These are phyloP conservation scores for Cettia cetti DNA, from an alignment of 2,113 vertebrate genomes.

Conservation along the genomic window DNA sequence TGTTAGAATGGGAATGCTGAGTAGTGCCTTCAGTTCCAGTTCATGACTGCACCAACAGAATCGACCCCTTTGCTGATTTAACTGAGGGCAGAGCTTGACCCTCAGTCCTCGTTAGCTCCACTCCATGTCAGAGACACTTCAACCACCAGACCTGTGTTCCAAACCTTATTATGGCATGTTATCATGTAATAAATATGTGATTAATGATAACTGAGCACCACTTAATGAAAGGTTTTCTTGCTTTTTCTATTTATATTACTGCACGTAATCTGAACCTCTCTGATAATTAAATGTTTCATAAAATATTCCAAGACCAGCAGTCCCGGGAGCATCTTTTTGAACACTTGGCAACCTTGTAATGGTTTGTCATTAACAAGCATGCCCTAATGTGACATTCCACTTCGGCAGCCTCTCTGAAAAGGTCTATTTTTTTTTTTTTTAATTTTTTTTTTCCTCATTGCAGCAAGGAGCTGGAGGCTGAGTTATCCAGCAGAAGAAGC, in stretches of 20 bases:
- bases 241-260: neutral
- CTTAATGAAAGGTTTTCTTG: slow-evolving; percentile 6
- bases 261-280: neutral
- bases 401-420: slow-evolving; percentile 21
- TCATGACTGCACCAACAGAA: neutral
- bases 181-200: neutral
- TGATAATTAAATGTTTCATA: slow-evolving; percentile 12
- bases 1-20: neutral
- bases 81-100: neutral
- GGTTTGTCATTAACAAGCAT: slow-evolving; percentile 36
- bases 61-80: neutral
- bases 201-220: neutral
- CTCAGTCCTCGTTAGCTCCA: neutral
- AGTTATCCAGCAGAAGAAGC: slow-evolving; percentile 54
- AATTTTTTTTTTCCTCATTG: neutral
- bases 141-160: neutral
- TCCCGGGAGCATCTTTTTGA: slow-evolving; percentile 1
- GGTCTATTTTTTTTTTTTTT: neutral
- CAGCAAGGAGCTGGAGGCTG: slow-evolving; percentile 1
- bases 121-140: neutral
- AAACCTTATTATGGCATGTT: neutral
- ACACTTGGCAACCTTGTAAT: slow-evolving; percentile 35
- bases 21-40: neutral
- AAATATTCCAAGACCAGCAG: neutral
- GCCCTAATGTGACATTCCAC: slow-evolving; percentile 36